phyloP scores from a whole-genome alignment of 2,113 vertebrate genomes.

The Hippocampus abdominalis region DNA sequence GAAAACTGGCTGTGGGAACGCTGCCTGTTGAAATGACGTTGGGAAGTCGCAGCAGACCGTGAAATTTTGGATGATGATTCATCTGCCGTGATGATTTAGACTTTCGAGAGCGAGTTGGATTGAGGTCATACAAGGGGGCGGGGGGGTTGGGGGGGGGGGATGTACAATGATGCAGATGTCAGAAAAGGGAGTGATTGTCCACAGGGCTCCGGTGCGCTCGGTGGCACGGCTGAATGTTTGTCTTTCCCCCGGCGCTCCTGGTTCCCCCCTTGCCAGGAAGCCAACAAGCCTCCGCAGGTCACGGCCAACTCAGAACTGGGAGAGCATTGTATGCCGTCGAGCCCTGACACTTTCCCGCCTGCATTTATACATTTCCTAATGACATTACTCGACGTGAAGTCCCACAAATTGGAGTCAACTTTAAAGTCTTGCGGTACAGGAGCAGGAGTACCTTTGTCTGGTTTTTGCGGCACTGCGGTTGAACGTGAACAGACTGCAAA shows the following conservation, averaged over 20 bases:
- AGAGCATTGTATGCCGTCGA: slow-evolving; percentile 32
- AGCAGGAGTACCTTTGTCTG: slow-evolving; percentile 1
- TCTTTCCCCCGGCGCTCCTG: slow-evolving; percentile 30
- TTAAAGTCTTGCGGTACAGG: slow-evolving; percentile 23
- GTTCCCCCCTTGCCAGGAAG: slow-evolving; percentile 24
- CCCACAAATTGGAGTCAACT: slow-evolving; percentile 21
- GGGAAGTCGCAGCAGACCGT: neutral
- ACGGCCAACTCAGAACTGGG: slow-evolving; percentile 26
- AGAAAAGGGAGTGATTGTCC: slow-evolving; percentile 15
- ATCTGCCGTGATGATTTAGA: neutral
- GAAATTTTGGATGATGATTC: neutral
- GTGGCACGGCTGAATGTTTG: slow-evolving; percentile 36
- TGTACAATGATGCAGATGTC: slow-evolving; percentile 24
- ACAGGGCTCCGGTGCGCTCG: slow-evolving; percentile 17
- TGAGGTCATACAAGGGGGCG: neutral
- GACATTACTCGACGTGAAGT: slow-evolving; percentile 22
- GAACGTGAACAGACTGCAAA: neutral
- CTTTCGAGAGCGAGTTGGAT: neutral
- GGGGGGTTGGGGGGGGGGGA: no score
- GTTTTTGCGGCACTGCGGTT: slow-evolving; percentile 13
- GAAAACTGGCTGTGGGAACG: slow-evolving; percentile 33
- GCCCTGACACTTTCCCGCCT: slow-evolving; percentile 17
- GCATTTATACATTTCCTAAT: slow-evolving; percentile 15
- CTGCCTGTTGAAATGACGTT: slow-evolving; percentile 5
- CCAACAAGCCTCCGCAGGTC: slow-evolving; percentile 21